Evolutionary conservation across 2,797 vertebrate species (phyloP).

Genomic region (Gymnothorax javanicus): DNA sequence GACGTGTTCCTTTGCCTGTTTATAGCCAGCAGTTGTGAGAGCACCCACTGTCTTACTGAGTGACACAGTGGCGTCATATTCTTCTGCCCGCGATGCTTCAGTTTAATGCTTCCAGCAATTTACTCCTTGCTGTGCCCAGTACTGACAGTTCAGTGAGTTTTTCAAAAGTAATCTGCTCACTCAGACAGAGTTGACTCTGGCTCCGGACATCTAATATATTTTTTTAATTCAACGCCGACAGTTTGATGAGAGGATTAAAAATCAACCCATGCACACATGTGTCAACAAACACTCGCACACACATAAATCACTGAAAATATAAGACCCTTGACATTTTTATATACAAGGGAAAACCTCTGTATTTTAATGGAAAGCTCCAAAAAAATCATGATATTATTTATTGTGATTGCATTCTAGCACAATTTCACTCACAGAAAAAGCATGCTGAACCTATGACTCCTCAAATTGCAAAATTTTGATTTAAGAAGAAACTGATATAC

Average conservation of each 20-base stretch:
- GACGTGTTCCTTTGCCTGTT: background rate
- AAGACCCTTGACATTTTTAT: background rate
- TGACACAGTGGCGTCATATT: background rate
- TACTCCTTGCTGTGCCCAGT: conserved; percentile 38
- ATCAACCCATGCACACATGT: background rate
- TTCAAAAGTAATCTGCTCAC: conserved; percentile 48
- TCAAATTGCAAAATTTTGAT: too few species aligned
- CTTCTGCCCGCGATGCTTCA: background rate
- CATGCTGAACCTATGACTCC: background rate
- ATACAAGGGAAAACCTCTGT: background rate
- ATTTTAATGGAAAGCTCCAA: background rate
- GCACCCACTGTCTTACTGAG: conserved; percentile 23
- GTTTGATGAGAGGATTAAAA: background rate
- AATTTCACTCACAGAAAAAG: background rate
- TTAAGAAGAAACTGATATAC: background rate
- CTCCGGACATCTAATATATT: conserved; percentile 58
- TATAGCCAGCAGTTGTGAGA: background rate
- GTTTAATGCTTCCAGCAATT: conserved; percentile 41
- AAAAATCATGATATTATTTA: background rate
- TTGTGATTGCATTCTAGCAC: background rate
- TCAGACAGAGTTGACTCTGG: conserved; percentile 55
- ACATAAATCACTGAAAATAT: background rate
- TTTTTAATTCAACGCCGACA: conserved; percentile 33
- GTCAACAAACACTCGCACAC: background rate
- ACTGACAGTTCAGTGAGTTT: conserved; percentile 33